Evolutionary conservation across 1,140 invertebrate genomes (phyloP).

Genomic region (Oryctes rhinoceros): DNA sequence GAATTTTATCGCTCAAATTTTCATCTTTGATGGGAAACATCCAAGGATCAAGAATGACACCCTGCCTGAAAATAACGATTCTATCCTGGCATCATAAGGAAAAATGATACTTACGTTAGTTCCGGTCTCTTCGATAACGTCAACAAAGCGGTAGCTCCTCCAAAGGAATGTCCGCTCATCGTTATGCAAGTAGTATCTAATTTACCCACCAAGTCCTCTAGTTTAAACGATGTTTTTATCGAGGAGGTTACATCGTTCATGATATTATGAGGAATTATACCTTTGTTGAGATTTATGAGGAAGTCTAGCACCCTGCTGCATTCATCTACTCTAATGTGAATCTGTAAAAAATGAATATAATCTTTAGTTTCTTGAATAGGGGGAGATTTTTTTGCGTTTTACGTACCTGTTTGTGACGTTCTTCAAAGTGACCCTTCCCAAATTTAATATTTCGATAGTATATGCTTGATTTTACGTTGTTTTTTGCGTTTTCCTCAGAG

Average conservation of each 20-base stretch:
- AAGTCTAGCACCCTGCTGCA: conserved; percentile 66
- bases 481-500: conserved; percentile 55
- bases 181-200: conserved; percentile 66
- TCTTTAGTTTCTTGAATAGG: neutral
- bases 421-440: conserved; percentile 57
- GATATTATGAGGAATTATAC: conserved; percentile 65
- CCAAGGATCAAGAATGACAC: conserved; percentile 73
- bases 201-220: conserved; percentile 61
- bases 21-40: conserved; percentile 73
- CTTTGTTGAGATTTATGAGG: conserved; percentile 66
- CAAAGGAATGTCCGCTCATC: conserved; percentile 75
- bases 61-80: conserved; percentile 60
- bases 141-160: conserved; percentile 69
- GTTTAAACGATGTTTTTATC: conserved; percentile 48
- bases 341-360: conserved; percentile 52
- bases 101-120: conserved; percentile 64
- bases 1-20: conserved; percentile 61
- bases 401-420: conserved; percentile 59
- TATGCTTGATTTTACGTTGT: conserved; percentile 56
- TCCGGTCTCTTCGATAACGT: conserved; percentile 65
- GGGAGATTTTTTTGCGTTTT: no score
- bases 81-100: conserved; percentile 19
- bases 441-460: conserved; percentile 55
- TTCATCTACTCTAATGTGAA: conserved; percentile 66
- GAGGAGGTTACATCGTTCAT: conserved; percentile 57